These are phyloP conservation scores for Glaucidium brasilianum DNA, from an alignment of 2,113 vertebrate species.

Conservation along the genomic window DNA sequence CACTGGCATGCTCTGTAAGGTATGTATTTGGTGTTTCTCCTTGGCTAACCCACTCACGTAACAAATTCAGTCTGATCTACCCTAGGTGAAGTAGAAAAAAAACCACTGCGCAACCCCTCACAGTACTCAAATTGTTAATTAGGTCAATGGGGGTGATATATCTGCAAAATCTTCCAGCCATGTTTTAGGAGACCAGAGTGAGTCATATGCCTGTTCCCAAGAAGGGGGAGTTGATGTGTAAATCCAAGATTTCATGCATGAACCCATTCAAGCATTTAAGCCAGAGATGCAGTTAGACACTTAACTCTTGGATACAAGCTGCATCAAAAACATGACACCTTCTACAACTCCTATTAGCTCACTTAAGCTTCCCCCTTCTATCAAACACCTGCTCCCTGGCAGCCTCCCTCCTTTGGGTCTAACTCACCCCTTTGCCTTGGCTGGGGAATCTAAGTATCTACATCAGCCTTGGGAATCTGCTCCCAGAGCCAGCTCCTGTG, in stretches of 20 bases:
- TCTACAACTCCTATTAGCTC: not conserved
- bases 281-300: not conserved
- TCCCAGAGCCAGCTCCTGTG: not conserved
- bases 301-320: not conserved
- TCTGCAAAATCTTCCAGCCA: not conserved
- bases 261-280: not conserved
- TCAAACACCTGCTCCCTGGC: not conserved
- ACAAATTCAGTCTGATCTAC: not conserved
- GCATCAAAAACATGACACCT: not conserved
- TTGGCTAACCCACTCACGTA: not conserved
- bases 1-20: not conserved
- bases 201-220: not conserved
- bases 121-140: rapidly evolving
- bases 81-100: not conserved
- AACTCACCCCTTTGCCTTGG: not conserved
- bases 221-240: not conserved
- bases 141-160: not conserved
- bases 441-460: not conserved
- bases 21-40: rapidly evolving
- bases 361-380: not conserved
- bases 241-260: not conserved
- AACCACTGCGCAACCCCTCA: not conserved
- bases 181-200: not conserved
- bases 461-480: not conserved
- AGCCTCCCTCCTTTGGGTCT: not conserved